These are phyloP conservation scores for Urocitellus parryii DNA, from an alignment of 2,113 vertebrate species.

Conservation along the genomic window DNA sequence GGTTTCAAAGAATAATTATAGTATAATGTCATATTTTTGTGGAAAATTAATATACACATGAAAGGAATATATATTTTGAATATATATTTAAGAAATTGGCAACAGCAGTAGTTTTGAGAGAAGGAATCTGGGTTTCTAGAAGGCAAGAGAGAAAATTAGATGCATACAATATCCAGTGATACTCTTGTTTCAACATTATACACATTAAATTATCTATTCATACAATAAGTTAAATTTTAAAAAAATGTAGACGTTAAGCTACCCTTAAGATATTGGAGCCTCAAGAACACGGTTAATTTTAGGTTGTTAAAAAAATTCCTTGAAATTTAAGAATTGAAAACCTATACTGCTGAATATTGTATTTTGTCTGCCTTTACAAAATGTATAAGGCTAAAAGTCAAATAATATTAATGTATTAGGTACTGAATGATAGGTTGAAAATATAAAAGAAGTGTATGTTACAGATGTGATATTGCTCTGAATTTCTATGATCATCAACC, in stretches of 20 bases:
- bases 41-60: background rate
- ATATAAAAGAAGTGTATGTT: background rate
- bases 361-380: background rate
- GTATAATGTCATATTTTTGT: background rate
- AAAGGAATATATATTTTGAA: background rate
- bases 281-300: slow-evolving; percentile 34
- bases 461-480: background rate
- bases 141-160: background rate
- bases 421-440: background rate
- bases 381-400: background rate
- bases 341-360: background rate
- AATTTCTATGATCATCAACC: slow-evolving; percentile 30
- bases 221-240: background rate
- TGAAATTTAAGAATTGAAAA: background rate
- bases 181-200: background rate
- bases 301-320: background rate
- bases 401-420: background rate
- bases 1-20: background rate
- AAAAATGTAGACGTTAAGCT: background rate
- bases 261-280: background rate
- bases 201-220: background rate
- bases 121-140: background rate
- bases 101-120: background rate
- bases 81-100: background rate
- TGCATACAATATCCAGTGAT: background rate